These are phyloP conservation scores for Siphamia tubifer DNA, from an alignment of 2,113 vertebrate genomes.

Conservation along the genomic window DNA sequence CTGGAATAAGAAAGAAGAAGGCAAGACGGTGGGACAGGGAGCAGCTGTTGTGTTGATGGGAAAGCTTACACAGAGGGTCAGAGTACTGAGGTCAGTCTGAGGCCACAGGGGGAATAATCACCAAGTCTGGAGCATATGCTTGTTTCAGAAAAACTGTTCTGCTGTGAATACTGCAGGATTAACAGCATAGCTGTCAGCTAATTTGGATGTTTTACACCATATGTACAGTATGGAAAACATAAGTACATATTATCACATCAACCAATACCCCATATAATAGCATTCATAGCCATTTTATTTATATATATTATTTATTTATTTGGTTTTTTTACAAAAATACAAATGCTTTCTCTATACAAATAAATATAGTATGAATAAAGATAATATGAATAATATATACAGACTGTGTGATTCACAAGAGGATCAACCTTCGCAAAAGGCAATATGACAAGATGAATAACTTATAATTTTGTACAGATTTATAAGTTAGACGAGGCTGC, in stretches of 20 bases:
- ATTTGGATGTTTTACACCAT: background rate
- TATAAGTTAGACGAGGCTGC: conserved; percentile 63
- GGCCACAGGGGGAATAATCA: conserved; percentile 21
- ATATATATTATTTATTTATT: conserved; percentile 31
- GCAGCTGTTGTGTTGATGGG: conserved; percentile 62
- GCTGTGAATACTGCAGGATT: conserved; percentile 17
- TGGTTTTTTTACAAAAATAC: conserved; percentile 81
- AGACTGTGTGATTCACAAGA: conserved; percentile 63
- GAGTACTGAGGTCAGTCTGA: conserved; percentile 4
- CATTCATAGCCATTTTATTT: conserved; percentile 50
- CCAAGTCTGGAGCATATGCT: background rate
- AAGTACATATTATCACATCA: background rate
- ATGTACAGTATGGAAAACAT: background rate
- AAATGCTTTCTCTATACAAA: conserved; percentile 77
- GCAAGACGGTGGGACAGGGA: background rate
- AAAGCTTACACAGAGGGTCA: conserved; percentile 14
- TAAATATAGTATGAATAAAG: conserved; percentile 75
- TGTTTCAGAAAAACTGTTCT: background rate
- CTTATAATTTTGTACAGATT: conserved; percentile 69
- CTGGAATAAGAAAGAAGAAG: conserved; percentile 25
- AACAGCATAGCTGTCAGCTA: conserved; percentile 8
- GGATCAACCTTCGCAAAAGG: conserved; percentile 75
- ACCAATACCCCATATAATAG: conserved; percentile 5
- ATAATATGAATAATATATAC: conserved; percentile 53
- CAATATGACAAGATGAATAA: conserved; percentile 63